Evolutionary conservation across 2,113 vertebrate genomes (phyloP), one percentile per base, ranked within the genome.

Genomic region (Clarias macrocephalus): DNA sequence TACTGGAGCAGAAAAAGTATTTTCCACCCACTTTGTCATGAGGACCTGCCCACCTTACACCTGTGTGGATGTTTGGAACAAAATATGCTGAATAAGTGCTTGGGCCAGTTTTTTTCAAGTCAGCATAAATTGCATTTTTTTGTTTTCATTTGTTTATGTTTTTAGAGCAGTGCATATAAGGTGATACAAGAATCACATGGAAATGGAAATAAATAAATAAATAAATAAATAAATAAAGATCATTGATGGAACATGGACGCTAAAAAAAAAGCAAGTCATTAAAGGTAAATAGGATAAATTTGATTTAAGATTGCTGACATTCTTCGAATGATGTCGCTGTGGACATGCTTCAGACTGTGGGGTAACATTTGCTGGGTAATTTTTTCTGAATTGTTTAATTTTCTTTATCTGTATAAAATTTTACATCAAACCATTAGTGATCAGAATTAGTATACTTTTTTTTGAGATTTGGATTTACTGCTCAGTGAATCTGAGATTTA

Each of bases 11-110:
- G 48, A 85, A 90, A 37, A 80, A 57, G 57, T 86, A 88, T 88
- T 89, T 91, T 85, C 83, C 87, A 79, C 65, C 33, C 4, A 80
- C 81, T 3, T 52, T 62, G 5, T 87, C 59, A 60, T 10, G 76
- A 62, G 54, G 76, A 0, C 52, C 90, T 57, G 79, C 79, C 83
- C 87, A 86, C 72, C 88, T 90, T 48, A 89, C 88, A 15, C 83
- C 86, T 48, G 88, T 72, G 80, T 82, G 89, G 59, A 88, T 82
- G 79, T 77, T 88, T 70, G 9, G 73, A 87, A 80, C n/a, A 77
- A 87, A 84, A n/a, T 54, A 77, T 63, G 28, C 18, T 48, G 63
- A 68, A 79, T 85, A 12, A 75, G 54, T 81, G 84, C 48, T 30
- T 33, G 54, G n/a, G 23, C 7, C 54, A 25, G 65, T 75, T 86